These are phyloP conservation scores for Dermochelys coriacea DNA, from an alignment of 2,797 vertebrate genomes.

Conservation along the genomic window DNA sequence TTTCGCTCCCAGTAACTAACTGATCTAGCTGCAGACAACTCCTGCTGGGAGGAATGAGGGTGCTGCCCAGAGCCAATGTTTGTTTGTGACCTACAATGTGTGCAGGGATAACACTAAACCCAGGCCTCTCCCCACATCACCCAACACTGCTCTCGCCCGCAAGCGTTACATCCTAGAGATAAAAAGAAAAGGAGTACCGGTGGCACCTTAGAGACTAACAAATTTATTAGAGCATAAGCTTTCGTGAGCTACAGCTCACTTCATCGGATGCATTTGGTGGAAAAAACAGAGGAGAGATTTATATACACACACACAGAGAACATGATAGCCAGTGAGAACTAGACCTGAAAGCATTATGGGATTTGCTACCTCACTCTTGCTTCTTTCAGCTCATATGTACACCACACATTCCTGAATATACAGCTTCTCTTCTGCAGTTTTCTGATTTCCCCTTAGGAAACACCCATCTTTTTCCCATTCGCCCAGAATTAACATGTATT, in stretches of 20 bases:
- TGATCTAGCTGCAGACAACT: not conserved
- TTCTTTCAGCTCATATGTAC: not conserved
- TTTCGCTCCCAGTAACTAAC: not conserved
- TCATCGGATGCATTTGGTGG: too few relatives aligned
- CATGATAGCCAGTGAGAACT: not conserved
- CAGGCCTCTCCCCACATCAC: not conserved
- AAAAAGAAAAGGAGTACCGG: too few relatives aligned
- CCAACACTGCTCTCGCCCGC: not conserved
- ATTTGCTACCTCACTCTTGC: not conserved
- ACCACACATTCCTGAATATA: not conserved
- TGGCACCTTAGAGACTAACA: too few relatives aligned
- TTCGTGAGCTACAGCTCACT: too few relatives aligned
- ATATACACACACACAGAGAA: too few relatives aligned
- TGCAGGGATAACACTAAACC: fast-evolving
- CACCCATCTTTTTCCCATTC: not conserved
- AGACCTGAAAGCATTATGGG: fast-evolving
- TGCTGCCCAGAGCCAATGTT: fast-evolving
- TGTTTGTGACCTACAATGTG: not conserved
- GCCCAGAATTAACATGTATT: not conserved
- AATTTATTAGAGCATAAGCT: too few relatives aligned
- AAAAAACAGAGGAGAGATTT: too few relatives aligned
- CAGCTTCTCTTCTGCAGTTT: not conserved
- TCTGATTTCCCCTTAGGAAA: not conserved
- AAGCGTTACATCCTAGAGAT: not conserved
- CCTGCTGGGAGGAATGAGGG: not conserved